These are phyloP conservation scores for Cryptoblepharus egeriae DNA, from an alignment of 2,797 vertebrate species.

Conservation along the genomic window DNA sequence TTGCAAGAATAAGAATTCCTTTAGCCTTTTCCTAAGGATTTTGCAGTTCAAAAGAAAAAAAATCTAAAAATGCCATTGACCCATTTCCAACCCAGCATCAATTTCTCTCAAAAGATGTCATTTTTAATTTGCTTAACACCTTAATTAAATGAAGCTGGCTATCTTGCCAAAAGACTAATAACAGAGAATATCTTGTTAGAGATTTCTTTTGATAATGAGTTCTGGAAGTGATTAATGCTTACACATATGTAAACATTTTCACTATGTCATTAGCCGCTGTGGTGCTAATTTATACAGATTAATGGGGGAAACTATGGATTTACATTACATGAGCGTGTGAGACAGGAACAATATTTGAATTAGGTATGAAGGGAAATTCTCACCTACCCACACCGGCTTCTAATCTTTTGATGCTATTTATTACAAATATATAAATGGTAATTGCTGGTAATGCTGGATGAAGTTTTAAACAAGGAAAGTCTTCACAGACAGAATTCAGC, in stretches of 20 bases:
- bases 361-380: constrained; percentile 21
- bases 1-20: constrained; percentile 25
- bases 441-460: background rate
- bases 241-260: constrained; percentile 50
- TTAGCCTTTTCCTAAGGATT: constrained; percentile 3
- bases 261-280: constrained; percentile 32
- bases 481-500: constrained; percentile 24
- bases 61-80: constrained; percentile 1
- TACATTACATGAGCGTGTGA: constrained; percentile 17
- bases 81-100: constrained; percentile 10
- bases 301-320: constrained; percentile 18
- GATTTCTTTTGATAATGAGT: constrained; percentile 44
- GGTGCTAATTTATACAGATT: constrained; percentile 54
- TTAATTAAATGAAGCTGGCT: constrained; percentile 52
- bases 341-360: constrained; percentile 8
- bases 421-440: background rate
- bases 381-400: background rate
- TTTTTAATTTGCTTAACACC: constrained; percentile 42
- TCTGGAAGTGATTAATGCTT: constrained; percentile 52
- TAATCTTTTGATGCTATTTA: constrained; percentile 24
- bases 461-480: constrained; percentile 28
- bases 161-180: constrained; percentile 47
- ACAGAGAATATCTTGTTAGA: constrained; percentile 38
- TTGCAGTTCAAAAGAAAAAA: background rate
- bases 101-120: constrained; percentile 48